Evolutionary conservation across 1,140 invertebrate species (phyloP).

Genomic region (Pachypsylla venusta): DNA sequence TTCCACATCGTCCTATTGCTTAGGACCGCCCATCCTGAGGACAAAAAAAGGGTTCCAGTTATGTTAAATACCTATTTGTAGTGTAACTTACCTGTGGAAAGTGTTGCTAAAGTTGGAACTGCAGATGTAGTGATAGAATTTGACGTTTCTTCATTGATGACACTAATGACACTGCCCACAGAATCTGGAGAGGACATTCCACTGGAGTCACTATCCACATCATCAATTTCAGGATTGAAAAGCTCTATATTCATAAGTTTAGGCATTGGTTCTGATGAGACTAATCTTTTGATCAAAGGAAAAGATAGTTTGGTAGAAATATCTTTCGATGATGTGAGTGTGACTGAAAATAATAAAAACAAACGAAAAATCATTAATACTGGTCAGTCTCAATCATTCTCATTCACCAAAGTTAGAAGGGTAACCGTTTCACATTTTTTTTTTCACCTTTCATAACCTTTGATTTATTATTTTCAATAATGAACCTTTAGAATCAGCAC

Average conservation of each 20-base stretch:
- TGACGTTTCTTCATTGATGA: conserved; percentile 25
- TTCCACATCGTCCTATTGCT: too few relatives aligned
- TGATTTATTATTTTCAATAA: too few relatives aligned
- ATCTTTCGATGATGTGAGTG: neutral
- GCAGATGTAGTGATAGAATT: neutral
- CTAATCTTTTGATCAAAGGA: neutral
- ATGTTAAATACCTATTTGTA: too few relatives aligned
- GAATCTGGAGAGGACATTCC: conserved; percentile 75
- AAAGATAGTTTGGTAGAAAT: neutral
- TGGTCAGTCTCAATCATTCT: too few relatives aligned
- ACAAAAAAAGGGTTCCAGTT: too few relatives aligned
- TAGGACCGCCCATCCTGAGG: too few relatives aligned
- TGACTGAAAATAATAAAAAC: too few relatives aligned
- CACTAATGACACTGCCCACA: conserved; percentile 67
- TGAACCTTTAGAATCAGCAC: too few relatives aligned
- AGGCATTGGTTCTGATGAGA: conserved; percentile 1
- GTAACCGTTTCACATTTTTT: too few relatives aligned
- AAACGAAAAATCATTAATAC: too few relatives aligned
- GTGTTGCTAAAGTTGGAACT: neutral
- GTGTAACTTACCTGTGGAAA: neutral
- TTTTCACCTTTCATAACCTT: too few relatives aligned
- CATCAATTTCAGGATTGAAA: conserved; percentile 80
- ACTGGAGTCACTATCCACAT: conserved; percentile 75
- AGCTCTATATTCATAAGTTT: conserved; percentile 37
- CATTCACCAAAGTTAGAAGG: too few relatives aligned